Percentiles rank a stretch among this genome's conserved stretches.
Conservation (phyloP, 1,140 invertebrate genomes). For the Penaeus japonicus region DNA sequence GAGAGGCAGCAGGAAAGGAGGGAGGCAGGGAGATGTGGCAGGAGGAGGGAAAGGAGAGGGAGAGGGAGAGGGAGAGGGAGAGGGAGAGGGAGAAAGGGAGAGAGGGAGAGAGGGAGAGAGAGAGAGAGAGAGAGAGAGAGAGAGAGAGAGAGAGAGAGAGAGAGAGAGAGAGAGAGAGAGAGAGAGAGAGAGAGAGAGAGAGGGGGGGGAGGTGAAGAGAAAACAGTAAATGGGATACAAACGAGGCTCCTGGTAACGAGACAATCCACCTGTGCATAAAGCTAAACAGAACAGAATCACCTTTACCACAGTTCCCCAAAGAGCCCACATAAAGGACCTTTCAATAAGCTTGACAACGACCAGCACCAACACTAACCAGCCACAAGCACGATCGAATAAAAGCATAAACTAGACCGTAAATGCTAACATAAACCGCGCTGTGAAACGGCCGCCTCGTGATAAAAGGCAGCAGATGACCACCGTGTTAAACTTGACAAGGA, state of each 20-base stretch:
- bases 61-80: neutral
- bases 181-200: neutral
- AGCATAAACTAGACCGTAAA: no score
- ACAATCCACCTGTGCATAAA: neutral
- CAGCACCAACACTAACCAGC: no score
- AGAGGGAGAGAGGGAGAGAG: neutral
- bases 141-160: neutral
- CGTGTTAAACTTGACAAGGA: no score
- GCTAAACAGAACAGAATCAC: no score
- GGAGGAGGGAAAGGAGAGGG: neutral
- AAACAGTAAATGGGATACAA: neutral
- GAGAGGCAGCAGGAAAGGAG: neutral
- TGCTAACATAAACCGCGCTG: no score
- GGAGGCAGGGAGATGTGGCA: neutral
- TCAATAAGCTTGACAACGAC: no score
- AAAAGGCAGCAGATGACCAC: no score
- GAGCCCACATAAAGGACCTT: no score
- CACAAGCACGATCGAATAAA: no score
- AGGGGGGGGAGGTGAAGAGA: neutral
- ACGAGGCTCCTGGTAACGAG: neutral
- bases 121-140: neutral
- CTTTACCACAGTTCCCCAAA: no score
- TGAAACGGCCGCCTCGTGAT: no score
- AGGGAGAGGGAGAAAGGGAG: neutral
- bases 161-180: neutral